A percentile compares a stretch with the other conserved stretches of the same genome.
Evolutionary conservation across 1,140 invertebrate species (phyloP).

Genomic region (Drosophila kikkawai): DNA sequence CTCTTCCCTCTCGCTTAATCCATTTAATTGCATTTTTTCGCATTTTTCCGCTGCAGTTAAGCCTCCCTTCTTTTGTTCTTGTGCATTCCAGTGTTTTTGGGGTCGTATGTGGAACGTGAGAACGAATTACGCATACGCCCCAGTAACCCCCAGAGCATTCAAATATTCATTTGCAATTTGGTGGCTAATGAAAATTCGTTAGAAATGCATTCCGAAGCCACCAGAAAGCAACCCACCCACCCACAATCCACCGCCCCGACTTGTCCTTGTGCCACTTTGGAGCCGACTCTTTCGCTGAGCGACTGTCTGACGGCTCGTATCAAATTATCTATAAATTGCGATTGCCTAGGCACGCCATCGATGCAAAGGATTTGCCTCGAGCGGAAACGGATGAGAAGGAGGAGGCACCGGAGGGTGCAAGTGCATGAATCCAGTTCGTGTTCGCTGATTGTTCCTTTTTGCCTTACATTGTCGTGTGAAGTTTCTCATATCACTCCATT

Average conservation of each 20-base stretch:
- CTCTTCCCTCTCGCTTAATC: conserved; percentile 53
- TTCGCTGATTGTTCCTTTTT: conserved; percentile 55
- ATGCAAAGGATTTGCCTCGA: conserved; percentile 35
- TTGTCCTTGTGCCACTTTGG: conserved; percentile 77
- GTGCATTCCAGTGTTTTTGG: conserved; percentile 42
- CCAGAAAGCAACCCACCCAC: background rate
- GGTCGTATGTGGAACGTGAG: conserved; percentile 41
- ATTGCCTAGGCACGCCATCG: conserved; percentile 68
- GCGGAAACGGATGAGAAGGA: conserved; percentile 3
- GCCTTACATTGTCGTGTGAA: conserved; percentile 64
- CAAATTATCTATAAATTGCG: conserved; percentile 81
- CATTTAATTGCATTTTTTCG: conserved; percentile 69
- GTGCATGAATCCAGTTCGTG: conserved; percentile 45
- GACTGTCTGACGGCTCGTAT: conserved; percentile 66
- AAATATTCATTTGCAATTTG: conserved; percentile 58
- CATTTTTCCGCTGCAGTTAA: conserved; percentile 31
- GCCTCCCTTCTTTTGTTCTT: conserved; percentile 38
- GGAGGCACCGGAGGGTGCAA: background rate
- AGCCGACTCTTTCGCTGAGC: conserved; percentile 36
- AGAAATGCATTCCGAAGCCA: conserved; percentile 67
- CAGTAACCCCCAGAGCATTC: conserved; percentile 47
- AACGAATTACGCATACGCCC: conserved; percentile 61
- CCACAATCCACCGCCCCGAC: background rate
- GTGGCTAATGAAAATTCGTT: conserved; percentile 70
- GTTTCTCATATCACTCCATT: conserved; percentile 71